Conservation (phyloP, 2,797 vertebrate species). For the Enteromius trimaculatus region DNA sequence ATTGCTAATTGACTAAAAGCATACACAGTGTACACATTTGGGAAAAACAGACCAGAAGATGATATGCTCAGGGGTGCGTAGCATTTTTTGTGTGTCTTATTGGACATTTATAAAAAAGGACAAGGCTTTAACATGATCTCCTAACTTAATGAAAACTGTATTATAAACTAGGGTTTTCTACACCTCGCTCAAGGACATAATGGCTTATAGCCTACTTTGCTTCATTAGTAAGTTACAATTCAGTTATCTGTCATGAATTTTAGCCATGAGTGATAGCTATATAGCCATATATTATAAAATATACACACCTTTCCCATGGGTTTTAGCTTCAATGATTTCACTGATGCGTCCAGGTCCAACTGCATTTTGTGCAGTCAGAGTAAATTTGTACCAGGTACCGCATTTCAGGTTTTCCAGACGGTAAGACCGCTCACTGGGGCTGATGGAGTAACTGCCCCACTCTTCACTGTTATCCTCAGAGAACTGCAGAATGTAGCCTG, state of each 20-base stretch:
- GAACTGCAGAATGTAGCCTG: conserved; percentile 98
- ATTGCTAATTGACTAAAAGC: neutral
- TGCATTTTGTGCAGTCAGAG: conserved; percentile 95
- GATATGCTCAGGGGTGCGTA: neutral
- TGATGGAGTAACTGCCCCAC: conserved; percentile 98
- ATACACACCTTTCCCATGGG: conserved; percentile 88
- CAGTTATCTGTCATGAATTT: neutral
- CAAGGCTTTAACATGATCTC: neutral
- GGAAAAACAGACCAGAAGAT: neutral
- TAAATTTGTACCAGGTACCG: conserved; percentile 99
- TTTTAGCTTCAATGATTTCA: conserved; percentile 99
- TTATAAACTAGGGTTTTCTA: neutral
- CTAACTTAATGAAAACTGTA: neutral
- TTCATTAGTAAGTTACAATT: neutral
- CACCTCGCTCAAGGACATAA: neutral
- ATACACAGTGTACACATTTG: neutral
- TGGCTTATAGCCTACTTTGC: neutral
- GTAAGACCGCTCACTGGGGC: conserved; percentile 95
- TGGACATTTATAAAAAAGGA: neutral
- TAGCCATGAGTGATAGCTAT: neutral
- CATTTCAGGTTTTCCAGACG: conserved; percentile 95
- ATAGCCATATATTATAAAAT: neutral
- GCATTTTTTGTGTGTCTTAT: neutral
- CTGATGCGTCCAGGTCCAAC: conserved; percentile 98
- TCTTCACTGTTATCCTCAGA: conserved; percentile 99